These are phyloP conservation scores for Bombus haemorrhoidalis DNA, from an alignment of 1,140 invertebrate species.

Conservation along the genomic window DNA sequence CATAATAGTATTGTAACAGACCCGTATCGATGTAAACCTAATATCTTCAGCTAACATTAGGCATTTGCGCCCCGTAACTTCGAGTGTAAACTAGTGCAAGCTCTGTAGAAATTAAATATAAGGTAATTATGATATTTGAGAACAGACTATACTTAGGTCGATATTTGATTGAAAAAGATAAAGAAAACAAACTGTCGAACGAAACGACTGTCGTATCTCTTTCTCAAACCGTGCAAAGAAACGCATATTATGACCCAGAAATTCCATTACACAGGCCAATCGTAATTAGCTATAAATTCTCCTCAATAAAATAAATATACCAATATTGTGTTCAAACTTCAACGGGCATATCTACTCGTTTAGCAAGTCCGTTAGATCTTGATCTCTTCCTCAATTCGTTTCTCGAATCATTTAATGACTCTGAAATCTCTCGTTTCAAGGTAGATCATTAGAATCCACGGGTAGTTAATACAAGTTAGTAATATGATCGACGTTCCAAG, in stretches of 20 bases:
- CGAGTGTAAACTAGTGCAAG: neutral
- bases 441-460: neutral
- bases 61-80: neutral
- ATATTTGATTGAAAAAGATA: too few relatives aligned
- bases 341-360: neutral
- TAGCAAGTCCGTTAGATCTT: neutral
- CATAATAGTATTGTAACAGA: neutral
- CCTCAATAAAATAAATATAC: neutral
- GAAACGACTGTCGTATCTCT: too few relatives aligned
- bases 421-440: neutral
- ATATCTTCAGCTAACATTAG: constrained; percentile 16
- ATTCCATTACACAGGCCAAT: neutral
- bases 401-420: neutral
- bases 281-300: neutral
- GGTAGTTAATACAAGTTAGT: neutral
- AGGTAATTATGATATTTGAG: neutral
- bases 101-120: neutral
- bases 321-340: neutral
- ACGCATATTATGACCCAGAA: too few relatives aligned
- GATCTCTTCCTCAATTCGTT: constrained; percentile 3
- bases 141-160: neutral
- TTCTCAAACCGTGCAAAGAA: too few relatives aligned
- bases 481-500: neutral
- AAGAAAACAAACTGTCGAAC: too few relatives aligned
- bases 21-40: neutral